Conservation (phyloP, 2,113 vertebrate species). For the Proteles cristata region DNA sequence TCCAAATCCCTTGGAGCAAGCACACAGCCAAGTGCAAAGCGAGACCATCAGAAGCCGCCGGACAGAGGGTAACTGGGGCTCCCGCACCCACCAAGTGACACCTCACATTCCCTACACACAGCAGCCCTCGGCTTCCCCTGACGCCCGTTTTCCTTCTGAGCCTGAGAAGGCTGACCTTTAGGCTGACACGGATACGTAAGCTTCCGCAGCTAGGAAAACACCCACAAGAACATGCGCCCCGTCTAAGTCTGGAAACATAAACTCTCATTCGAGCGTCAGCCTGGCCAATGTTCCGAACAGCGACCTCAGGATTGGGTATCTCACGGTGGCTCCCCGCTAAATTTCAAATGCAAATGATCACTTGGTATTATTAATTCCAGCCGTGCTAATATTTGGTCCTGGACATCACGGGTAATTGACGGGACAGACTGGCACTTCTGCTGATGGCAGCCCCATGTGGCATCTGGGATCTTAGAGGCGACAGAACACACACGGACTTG, state of each 20-base stretch:
- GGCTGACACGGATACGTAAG: neutral
- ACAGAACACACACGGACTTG: neutral
- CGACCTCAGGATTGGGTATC: rapidly evolving
- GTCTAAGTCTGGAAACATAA: rapidly evolving
- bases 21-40: rapidly evolving
- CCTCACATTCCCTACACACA: rapidly evolving
- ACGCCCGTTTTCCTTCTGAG: neutral
- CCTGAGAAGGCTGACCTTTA: neutral
- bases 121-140: neutral
- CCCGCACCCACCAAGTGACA: rapidly evolving
- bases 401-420: neutral
- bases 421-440: neutral
- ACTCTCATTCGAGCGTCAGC: neutral
- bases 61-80: rapidly evolving
- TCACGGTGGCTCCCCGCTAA: neutral
- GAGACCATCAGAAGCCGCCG: rapidly evolving
- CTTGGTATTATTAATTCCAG: neutral
- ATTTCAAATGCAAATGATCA: neutral
- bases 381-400: neutral
- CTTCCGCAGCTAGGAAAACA: neutral
- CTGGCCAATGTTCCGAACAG: neutral
- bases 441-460: rapidly evolving
- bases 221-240: rapidly evolving
- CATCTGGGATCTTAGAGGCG: neutral
- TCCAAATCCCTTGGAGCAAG: neutral